Conservation (phyloP, 2,888 invertebrate genomes). For the Idaea aversata region DNA sequence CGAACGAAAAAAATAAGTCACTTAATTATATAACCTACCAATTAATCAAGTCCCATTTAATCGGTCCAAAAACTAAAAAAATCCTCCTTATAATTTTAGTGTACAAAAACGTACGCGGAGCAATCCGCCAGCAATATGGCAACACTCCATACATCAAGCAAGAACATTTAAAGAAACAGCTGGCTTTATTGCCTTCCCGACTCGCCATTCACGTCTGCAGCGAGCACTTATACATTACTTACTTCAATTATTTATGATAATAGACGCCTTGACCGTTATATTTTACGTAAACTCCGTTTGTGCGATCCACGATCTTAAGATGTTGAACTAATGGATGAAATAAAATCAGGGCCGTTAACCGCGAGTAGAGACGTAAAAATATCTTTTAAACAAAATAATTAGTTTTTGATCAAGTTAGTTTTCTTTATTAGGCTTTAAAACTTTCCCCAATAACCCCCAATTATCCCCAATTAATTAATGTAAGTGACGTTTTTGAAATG, state of each 20-base stretch:
- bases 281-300: not conserved
- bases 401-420: too few relatives aligned
- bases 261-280: not conserved
- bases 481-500: too few relatives aligned
- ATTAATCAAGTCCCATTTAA: too few relatives aligned
- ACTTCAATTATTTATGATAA: not conserved
- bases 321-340: not conserved
- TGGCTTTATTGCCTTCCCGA: slow-evolving; percentile 1
- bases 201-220: slow-evolving; percentile 1
- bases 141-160: not conserved
- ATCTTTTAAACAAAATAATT: too few relatives aligned
- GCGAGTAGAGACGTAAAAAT: too few relatives aligned
- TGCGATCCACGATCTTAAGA: not conserved
- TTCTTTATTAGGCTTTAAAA: too few relatives aligned
- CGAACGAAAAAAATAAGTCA: too few relatives aligned
- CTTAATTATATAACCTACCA: too few relatives aligned
- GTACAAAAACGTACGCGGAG: not conserved
- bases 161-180: not conserved
- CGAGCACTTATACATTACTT: slow-evolving; percentile 2
- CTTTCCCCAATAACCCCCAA: too few relatives aligned
- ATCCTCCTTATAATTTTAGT: not conserved
- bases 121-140: not conserved
- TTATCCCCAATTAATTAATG: too few relatives aligned
- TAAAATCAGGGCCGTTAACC: too few relatives aligned
- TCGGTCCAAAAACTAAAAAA: not conserved